A percentile compares a stretch with the other conserved stretches of the same genome.
Evolutionary conservation across 92 coral and sea anemone genomes (phyloP).

Genomic region (Micromussa lordhowensis): DNA sequence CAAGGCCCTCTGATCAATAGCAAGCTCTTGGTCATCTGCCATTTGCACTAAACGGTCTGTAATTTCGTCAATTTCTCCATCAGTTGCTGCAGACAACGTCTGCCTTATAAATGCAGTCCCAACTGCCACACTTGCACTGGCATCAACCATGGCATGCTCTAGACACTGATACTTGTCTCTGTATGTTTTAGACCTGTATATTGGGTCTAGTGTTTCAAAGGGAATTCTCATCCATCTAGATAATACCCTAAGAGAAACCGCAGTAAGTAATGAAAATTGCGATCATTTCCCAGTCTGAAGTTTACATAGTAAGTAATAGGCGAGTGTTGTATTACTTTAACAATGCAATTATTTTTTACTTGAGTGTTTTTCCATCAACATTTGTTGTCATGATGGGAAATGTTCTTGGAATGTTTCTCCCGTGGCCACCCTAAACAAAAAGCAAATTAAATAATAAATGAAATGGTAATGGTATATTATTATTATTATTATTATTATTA

Average conservation of each 20-base stretch:
- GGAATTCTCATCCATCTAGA: slow-evolving; percentile 55
- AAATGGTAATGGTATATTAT: too few species aligned
- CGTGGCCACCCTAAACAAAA: too few species aligned
- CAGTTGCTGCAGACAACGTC: slow-evolving; percentile 17
- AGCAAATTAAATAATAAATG: too few species aligned
- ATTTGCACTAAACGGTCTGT: slow-evolving; percentile 29
- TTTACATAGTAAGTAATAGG: too few species aligned
- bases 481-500: too few species aligned
- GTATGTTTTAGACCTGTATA: background rate
- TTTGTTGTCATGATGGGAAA: too few species aligned
- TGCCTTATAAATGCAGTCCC: slow-evolving; percentile 15
- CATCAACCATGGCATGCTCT: slow-evolving; percentile 29
- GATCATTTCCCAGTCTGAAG: too few species aligned
- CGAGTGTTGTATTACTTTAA: too few species aligned
- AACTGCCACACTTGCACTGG: slow-evolving; percentile 32
- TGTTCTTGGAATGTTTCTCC: too few species aligned
- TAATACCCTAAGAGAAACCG: slow-evolving; percentile 27
- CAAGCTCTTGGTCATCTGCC: slow-evolving; percentile 26
- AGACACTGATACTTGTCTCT: slow-evolving; percentile 4
- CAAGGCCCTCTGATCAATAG: slow-evolving; percentile 37
- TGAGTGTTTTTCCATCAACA: too few species aligned
- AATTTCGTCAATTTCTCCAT: slow-evolving; percentile 27
- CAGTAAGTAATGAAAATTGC: too few species aligned
- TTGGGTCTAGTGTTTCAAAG: slow-evolving; percentile 27
- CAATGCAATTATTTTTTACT: too few species aligned